Percentiles rank a stretch among this genome's conserved stretches.
Conservation (phyloP, 2,888 invertebrate genomes). For the Meandrusa payeni region DNA sequence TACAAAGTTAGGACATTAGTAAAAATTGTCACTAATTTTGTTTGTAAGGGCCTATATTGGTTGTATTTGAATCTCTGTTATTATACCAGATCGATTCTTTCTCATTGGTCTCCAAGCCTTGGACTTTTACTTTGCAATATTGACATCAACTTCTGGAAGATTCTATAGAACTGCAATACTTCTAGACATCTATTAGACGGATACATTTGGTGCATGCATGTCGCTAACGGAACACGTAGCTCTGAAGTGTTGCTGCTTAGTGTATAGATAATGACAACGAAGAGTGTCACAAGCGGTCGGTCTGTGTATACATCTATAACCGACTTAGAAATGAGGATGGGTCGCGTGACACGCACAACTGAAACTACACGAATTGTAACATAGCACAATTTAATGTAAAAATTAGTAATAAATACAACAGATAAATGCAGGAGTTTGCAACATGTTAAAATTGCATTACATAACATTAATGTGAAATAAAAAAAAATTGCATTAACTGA, state of each 20-base stretch:
- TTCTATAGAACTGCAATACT: constrained; percentile 21
- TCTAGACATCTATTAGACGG: constrained; percentile 11
- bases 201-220: constrained; percentile 19
- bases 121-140: constrained; percentile 1
- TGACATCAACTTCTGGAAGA: constrained; percentile 1
- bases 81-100: not conserved
- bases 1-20: too few relatives aligned
- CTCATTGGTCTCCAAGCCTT: constrained; percentile 18
- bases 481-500: constrained; percentile 77
- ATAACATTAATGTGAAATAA: constrained; percentile 81
- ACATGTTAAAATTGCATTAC: constrained; percentile 81
- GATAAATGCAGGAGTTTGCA: constrained; percentile 85
- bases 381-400: constrained; percentile 87
- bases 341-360: constrained; percentile 66
- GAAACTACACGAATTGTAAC: constrained; percentile 82
- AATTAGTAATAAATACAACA: constrained; percentile 86
- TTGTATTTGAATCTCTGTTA: too few relatives aligned
- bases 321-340: constrained; percentile 52
- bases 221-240: constrained; percentile 9
- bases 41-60: too few relatives aligned
- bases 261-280: constrained; percentile 20
- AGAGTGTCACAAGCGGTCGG: constrained; percentile 21
- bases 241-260: constrained; percentile 22
- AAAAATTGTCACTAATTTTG: too few relatives aligned
- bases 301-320: constrained; percentile 4